A percentile compares a stretch with the other conserved stretches of the same genome.
Conservation (phyloP, 2,113 vertebrate genomes). For the Anguilla japonica region DNA sequence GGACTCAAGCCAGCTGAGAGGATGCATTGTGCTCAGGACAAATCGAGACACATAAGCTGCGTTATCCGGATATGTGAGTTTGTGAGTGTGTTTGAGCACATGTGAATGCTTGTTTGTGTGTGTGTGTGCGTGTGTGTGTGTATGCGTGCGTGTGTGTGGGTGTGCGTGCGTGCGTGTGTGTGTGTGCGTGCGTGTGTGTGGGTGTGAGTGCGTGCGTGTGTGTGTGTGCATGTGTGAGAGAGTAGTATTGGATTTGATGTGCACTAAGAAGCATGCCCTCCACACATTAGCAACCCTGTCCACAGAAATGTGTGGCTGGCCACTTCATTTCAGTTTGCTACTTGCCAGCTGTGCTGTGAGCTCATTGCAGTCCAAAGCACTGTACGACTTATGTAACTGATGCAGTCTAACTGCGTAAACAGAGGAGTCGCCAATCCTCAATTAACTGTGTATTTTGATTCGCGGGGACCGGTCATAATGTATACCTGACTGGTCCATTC, state of each 20-base stretch:
- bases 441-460: neutral
- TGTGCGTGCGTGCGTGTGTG: no score
- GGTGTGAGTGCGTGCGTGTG: neutral
- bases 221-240: neutral
- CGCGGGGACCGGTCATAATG: no score
- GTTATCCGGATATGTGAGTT: neutral
- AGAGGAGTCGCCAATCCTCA: neutral
- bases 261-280: no score
- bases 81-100: neutral
- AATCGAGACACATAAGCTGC: neutral
- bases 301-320: no score
- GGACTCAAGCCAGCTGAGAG: neutral
- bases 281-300: no score
- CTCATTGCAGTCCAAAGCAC: no score
- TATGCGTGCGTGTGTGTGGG: no score
- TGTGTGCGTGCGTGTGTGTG: conserved; percentile 6
- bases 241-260: no score
- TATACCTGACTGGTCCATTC: no score
- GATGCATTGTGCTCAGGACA: neutral
- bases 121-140: neutral
- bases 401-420: neutral
- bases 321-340: neutral
- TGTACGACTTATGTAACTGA: no score
- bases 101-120: neutral
- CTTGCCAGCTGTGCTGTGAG: neutral